phyloP scores from a whole-genome alignment of 2,888 invertebrate species.

The Drosophila hamatofila region DNA sequence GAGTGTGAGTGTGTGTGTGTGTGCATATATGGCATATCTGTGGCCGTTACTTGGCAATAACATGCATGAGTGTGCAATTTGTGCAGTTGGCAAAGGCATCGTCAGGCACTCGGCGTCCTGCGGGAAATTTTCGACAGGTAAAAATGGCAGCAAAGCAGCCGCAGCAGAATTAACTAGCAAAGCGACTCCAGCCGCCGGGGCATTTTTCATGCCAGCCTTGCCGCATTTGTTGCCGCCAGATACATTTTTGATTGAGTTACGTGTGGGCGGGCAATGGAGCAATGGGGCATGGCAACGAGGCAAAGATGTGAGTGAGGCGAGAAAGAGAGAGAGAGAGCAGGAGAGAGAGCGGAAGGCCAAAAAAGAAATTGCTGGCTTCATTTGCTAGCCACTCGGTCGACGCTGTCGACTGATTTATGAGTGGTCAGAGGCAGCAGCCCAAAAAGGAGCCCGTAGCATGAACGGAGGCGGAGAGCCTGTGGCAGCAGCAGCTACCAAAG shows the following conservation, averaged over 20 bases:
- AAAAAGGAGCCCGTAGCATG: constrained; percentile 1
- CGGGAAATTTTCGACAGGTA: constrained; percentile 82
- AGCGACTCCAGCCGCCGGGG: constrained; percentile 35
- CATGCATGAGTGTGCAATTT: constrained; percentile 81
- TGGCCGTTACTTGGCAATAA: constrained; percentile 77
- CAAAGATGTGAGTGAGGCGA: not conserved
- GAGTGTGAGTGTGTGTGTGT: not conserved
- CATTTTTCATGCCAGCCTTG: constrained; percentile 61
- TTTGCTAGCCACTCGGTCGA: constrained; percentile 58
- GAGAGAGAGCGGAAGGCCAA: not conserved
- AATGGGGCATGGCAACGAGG: too few species aligned
- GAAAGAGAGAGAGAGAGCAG: too few species aligned
- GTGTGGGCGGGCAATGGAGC: constrained; percentile 39
- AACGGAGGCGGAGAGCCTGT: not conserved
- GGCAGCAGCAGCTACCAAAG: constrained; percentile 42
- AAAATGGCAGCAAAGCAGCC: constrained; percentile 71
- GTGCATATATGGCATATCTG: constrained; percentile 54
- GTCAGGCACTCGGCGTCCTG: constrained; percentile 57
- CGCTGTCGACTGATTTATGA: constrained; percentile 73
- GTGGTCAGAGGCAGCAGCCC: constrained; percentile 42
- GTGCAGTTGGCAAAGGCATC: constrained; percentile 72
- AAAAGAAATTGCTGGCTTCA: constrained; percentile 70
- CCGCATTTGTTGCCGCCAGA: constrained; percentile 72
- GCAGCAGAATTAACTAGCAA: constrained; percentile 71
- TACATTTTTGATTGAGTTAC: constrained; percentile 80